Evolutionary conservation across 1,140 invertebrate species (phyloP), one percentile per base, ranked within the genome.

Genomic region (Drosophila sturtevanti): DNA sequence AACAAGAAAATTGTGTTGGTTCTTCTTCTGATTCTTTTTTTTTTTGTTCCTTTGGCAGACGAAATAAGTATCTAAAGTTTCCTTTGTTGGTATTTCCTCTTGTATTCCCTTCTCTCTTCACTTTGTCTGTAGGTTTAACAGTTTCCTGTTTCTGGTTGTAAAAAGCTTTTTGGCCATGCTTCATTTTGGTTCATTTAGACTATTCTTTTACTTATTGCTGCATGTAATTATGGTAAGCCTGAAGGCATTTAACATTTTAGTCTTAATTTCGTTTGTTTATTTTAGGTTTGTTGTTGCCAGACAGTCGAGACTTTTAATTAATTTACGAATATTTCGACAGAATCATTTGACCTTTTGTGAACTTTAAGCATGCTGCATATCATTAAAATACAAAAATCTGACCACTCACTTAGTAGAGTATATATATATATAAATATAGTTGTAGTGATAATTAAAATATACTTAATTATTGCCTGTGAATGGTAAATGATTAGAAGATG

Each of bases 191-290:
- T 31, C 27, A 10, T 48, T 48, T 21, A 7, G 41, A 21, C 16
- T 48, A 48, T 21, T 21, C 14, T 48, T 21, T 48, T 21, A 21
- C 16, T 48, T 9, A n/a, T 9, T 48, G 41, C 9, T 48, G 41
- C 41, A 44, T 67, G 63, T 61, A 68, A 68, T 76, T 69, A 76
- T 58, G 61, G 65, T 11, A 48, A 24, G 31, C 10, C 71, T 58
- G 27, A 44, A 11, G 71, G 55, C 56, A 22, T 31, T 31, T 6
- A 31, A 4, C 27, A 31, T 54, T 56, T 67, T 60, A 12, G 37
- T 16, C 67, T 74, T 38, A 21, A 55, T 10, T 31, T 14, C 31
- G 11, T 35, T 38, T 72, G 27, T 54, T 31, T 48, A 48, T 59
- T 41, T 68, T 64, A 37, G 31, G 54, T 54, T 54, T 66, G 34